Conservation (phyloP, 2,113 vertebrate species). For the Bufo bufo region DNA sequence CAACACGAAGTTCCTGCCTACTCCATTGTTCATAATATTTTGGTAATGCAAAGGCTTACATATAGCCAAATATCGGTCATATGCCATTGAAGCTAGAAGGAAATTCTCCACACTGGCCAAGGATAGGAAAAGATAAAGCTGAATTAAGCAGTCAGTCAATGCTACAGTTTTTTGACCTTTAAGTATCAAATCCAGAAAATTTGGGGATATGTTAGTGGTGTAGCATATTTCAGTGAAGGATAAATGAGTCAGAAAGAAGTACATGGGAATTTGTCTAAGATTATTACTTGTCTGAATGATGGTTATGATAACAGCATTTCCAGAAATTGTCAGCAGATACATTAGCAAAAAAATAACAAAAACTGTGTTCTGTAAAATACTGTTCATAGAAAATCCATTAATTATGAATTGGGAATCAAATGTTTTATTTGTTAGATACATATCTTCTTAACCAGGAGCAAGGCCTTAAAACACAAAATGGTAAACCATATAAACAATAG, state of each 20-base stretch:
- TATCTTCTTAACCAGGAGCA: background rate
- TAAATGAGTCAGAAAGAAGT: conserved; percentile 61
- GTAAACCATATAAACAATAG: too few relatives aligned
- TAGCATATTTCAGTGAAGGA: conserved; percentile 62
- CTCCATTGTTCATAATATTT: conserved; percentile 38
- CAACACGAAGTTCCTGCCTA: background rate
- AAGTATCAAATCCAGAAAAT: conserved; percentile 55
- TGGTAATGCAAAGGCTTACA: conserved; percentile 56
- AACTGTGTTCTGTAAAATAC: background rate
- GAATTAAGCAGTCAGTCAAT: conserved; percentile 51
- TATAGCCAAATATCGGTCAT: conserved; percentile 58
- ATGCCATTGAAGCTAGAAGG: conserved; percentile 59
- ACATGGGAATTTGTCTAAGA: conserved; percentile 60
- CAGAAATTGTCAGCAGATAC: conserved; percentile 18
- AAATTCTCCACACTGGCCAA: conserved; percentile 58
- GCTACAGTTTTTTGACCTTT: conserved; percentile 49
- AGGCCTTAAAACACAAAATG: background rate
- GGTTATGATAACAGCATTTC: conserved; percentile 57
- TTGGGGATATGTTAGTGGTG: conserved; percentile 61
- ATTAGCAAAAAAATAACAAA: conserved; percentile 29
- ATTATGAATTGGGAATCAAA: background rate
- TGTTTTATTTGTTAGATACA: background rate
- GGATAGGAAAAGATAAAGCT: conserved; percentile 59
- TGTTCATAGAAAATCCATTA: conserved; percentile 11
- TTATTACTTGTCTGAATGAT: conserved; percentile 47